Evolutionary conservation across 2,888 invertebrate genomes (phyloP), one percentile per base, ranked within the genome.

Genomic region (Cecidostiba fungosa): DNA sequence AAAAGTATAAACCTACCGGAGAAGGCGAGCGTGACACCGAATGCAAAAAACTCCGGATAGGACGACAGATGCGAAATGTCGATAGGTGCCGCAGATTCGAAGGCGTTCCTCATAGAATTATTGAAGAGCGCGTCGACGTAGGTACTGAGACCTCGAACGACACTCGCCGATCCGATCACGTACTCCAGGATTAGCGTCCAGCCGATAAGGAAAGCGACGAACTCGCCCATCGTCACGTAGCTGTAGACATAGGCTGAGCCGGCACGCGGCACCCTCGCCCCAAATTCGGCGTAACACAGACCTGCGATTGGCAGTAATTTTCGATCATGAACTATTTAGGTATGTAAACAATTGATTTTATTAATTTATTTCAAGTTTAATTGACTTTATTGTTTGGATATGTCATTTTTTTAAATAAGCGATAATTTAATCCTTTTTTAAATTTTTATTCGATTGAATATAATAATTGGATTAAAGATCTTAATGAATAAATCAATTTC

Each of bases 161-260:
- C 97, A 85, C 97, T 97, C 1, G 97, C 97, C 0, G 97, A 96
- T 19, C 97, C 98, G 86, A 98, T 97, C 69, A 97, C 95, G 93
- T 98, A 98, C 92, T 98, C 98, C 77, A 98, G 94, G 89, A 98
- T 97, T 78, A 98, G 95, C 93, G 98, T 98, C 98, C 98, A 98
- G 26, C 98, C 98, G 89, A 98, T 98, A 74, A 97, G 94, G 93
- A 98, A 98, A 0, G 98, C 98, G 83, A 97, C 95, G 91, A 98
- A 96, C 94, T 98, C 98, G 0, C 98, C 98, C 83, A 98, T 96
- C 78, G 98, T 97, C 26, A 98, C 98, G 92, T 98, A 98, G 91
- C 97, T 98, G 94, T 98, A 98, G 8, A 98, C 96, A 91, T 98
- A 98, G 0, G 98, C 98, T 0, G 98, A 98, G 5, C 98, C 98